Conservation (phyloP, 2,888 invertebrate species). For the Cheilosia grossa region DNA sequence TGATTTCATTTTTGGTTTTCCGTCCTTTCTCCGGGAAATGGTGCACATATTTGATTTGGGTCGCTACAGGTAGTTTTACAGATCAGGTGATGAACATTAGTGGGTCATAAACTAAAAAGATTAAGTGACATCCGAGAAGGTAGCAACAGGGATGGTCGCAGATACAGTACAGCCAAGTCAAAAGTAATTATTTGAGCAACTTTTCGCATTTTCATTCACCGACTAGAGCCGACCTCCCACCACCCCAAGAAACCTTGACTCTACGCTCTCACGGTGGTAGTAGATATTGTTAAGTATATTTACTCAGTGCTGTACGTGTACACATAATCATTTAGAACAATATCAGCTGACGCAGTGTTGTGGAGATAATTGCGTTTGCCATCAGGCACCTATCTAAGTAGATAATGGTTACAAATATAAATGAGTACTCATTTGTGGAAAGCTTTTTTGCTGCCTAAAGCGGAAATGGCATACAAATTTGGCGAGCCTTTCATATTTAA, state of each 20-base stretch:
- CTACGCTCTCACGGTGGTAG: conserved; percentile 33
- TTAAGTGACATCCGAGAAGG: conserved; percentile 11
- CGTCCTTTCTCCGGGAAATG: conserved; percentile 55
- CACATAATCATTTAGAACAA: conserved; percentile 54
- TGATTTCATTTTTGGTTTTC: not conserved
- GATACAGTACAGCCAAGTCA: conserved; percentile 21
- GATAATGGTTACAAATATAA: conserved; percentile 36
- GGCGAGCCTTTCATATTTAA: conserved; percentile 15
- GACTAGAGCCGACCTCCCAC: conserved; percentile 6
- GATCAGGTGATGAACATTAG: conserved; percentile 19
- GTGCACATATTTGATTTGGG: not conserved
- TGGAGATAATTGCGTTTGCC: conserved; percentile 45
- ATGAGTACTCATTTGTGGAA: conserved; percentile 2
- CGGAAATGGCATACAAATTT: conserved; percentile 26
- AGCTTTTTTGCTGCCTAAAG: conserved; percentile 15
- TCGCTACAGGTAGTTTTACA: conserved; percentile 37
- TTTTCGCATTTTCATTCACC: conserved; percentile 15
- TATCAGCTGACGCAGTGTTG: conserved; percentile 38
- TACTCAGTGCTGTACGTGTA: conserved; percentile 21
- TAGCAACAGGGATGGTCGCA: not conserved
- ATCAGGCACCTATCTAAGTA: conserved; percentile 28
- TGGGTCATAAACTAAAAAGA: not conserved
- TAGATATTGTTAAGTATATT: conserved; percentile 19
- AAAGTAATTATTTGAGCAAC: conserved; percentile 23
- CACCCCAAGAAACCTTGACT: conserved; percentile 60